Evolutionary conservation across 1,140 invertebrate species (phyloP).

Genomic region (Drosophila melanogaster): DNA sequence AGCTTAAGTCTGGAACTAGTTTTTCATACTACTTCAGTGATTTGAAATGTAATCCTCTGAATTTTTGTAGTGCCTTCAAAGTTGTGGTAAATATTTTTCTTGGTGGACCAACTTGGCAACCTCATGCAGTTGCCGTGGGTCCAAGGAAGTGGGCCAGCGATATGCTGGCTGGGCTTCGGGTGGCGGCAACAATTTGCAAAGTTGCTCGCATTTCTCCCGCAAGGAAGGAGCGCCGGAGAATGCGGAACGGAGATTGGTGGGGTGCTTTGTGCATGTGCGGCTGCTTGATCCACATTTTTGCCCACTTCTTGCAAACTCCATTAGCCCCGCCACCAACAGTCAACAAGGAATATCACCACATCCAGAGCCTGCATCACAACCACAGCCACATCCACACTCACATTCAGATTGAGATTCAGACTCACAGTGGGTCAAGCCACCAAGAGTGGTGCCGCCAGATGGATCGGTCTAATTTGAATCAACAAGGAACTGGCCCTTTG

Average conservation of each 20-base stretch:
- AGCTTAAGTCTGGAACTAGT: no score
- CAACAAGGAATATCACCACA: conserved; percentile 25
- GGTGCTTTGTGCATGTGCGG: conserved; percentile 58
- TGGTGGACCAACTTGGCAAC: conserved; percentile 41
- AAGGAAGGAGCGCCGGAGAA: conserved; percentile 1
- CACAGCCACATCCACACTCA: conserved; percentile 6
- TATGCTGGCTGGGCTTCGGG: conserved; percentile 33
- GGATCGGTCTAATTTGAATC: conserved; percentile 53
- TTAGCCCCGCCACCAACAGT: conserved; percentile 55
- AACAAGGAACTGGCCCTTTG: conserved; percentile 33
- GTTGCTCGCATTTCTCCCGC: conserved; percentile 59
- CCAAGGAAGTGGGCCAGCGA: neutral
- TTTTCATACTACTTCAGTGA: no score
- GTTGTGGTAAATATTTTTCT: conserved; percentile 5
- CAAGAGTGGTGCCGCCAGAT: conserved; percentile 21
- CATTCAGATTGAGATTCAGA: neutral
- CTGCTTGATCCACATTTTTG: conserved; percentile 73
- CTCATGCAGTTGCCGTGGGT: conserved; percentile 53
- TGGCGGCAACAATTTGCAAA: conserved; percentile 71
- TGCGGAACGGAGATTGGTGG: conserved; percentile 9
- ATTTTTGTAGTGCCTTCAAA: neutral
- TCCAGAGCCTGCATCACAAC: neutral
- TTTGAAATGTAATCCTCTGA: neutral
- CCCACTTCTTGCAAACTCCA: conserved; percentile 67
- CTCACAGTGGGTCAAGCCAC: conserved; percentile 28